A percentile compares a stretch with the other conserved stretches of the same genome.
Conservation (phyloP, 2,113 vertebrate species). For the Cathartes aura region DNA sequence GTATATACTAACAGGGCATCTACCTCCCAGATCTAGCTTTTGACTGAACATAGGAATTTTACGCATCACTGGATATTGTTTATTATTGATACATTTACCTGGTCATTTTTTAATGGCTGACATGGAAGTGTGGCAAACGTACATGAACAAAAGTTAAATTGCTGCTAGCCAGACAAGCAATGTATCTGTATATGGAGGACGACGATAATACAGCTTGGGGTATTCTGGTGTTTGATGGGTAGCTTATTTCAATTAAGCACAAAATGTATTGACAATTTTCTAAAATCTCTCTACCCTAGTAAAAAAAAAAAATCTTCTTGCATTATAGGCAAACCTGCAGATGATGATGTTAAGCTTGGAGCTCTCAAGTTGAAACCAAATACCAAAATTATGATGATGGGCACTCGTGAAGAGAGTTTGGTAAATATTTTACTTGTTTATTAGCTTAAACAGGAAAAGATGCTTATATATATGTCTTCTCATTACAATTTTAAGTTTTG, state of each 20-base stretch:
- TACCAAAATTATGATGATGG: slow-evolving; percentile 99
- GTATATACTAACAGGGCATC: background rate
- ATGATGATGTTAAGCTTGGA: slow-evolving; percentile 95
- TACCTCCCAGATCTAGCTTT: background rate
- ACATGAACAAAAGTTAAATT: background rate
- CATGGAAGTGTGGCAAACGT: background rate
- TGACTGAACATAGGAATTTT: background rate
- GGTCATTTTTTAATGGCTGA: background rate
- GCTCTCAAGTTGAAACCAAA: slow-evolving; percentile 96
- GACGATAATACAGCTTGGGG: background rate
- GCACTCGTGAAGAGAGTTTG: slow-evolving; percentile 97
- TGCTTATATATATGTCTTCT: background rate
- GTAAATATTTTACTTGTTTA: slow-evolving; percentile 78
- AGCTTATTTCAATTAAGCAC: background rate
- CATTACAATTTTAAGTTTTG: background rate
- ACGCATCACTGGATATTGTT: background rate
- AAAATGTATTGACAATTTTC: background rate
- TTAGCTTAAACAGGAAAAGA: background rate
- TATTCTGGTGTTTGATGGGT: background rate
- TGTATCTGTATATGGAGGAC: background rate
- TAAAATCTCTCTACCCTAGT: slow-evolving; percentile 5
- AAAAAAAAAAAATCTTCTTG: slow-evolving; percentile 67
- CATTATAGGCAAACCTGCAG: slow-evolving; percentile 92
- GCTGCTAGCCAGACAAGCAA: background rate
- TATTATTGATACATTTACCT: background rate